Evolutionary conservation across 2,113 vertebrate genomes (phyloP).

Genomic region (Geothlypis trichas): DNA sequence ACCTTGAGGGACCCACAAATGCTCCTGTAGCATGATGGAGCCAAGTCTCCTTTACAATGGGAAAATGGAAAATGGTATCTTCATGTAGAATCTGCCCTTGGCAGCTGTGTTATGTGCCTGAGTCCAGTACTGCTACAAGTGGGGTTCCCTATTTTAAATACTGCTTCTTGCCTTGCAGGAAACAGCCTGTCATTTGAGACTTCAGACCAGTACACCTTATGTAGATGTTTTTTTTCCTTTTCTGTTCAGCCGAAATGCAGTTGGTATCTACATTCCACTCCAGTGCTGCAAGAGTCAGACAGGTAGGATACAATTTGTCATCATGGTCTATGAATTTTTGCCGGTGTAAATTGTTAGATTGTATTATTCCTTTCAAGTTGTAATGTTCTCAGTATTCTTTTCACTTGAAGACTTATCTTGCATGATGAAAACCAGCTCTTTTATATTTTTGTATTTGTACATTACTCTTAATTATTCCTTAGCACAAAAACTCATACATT

Average conservation of each 20-base stretch:
- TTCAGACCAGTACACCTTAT: background rate
- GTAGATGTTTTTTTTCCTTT: background rate
- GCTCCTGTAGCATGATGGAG: background rate
- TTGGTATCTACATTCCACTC: background rate
- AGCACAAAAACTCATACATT: background rate
- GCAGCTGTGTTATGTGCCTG: rapidly evolving
- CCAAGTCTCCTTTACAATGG: background rate
- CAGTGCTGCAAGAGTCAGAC: background rate
- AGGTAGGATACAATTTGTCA: background rate
- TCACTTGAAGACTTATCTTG: background rate
- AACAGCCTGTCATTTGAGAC: background rate
- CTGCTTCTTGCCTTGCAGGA: background rate
- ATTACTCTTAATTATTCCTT: background rate
- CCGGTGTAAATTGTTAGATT: background rate
- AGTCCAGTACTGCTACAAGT: background rate
- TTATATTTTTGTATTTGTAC: background rate
- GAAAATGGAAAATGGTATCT: background rate
- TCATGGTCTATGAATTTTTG: background rate
- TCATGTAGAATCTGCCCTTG: background rate
- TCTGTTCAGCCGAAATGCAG: background rate
- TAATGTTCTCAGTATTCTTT: background rate
- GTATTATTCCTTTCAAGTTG: background rate
- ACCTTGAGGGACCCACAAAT: background rate
- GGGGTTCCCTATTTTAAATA: background rate
- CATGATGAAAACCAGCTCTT: background rate